Conservation (phyloP, 1,140 invertebrate genomes). For the Scaptomyza graminum region DNA sequence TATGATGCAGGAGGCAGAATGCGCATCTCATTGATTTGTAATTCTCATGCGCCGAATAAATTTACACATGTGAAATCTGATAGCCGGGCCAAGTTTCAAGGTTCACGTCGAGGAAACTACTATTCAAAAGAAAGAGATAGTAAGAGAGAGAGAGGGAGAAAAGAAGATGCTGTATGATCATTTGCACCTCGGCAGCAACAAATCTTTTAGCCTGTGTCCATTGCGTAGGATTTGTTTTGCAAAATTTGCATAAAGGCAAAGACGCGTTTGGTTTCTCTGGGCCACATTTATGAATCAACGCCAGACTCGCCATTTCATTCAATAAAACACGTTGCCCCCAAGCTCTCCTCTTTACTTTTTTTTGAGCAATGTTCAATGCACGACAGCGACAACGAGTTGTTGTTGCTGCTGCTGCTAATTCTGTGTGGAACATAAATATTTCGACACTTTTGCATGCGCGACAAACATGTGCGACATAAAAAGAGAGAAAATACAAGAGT, state of each 20-base stretch:
- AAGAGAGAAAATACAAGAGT: conserved; percentile 33
- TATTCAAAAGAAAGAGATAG: background rate
- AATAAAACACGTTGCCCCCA: conserved; percentile 68
- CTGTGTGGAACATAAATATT: conserved; percentile 75
- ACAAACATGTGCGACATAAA: conserved; percentile 64
- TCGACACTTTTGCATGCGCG: conserved; percentile 79
- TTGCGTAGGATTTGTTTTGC: conserved; percentile 65
- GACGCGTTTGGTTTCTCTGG: conserved; percentile 18
- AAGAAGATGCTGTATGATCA: conserved; percentile 44
- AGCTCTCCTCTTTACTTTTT: conserved; percentile 2
- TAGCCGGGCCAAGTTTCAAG: conserved; percentile 50
- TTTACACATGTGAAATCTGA: conserved; percentile 78
- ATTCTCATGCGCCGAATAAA: conserved; percentile 73
- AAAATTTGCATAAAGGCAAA: conserved; percentile 67
- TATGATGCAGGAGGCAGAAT: conserved; percentile 42
- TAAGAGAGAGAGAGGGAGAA: background rate
- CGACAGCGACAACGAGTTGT: conserved; percentile 46
- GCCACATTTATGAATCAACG: conserved; percentile 80
- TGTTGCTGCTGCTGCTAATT: conserved; percentile 61
- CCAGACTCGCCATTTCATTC: conserved; percentile 78
- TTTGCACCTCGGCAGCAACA: conserved; percentile 76
- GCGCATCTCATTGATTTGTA: conserved; percentile 80
- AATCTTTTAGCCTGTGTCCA: conserved; percentile 62
- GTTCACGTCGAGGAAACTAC: conserved; percentile 16
- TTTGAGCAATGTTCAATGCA: conserved; percentile 35